Base-by-base conservation (phyloP, 2,113 vertebrate genomes). In the Micromys minutus region DNA sequence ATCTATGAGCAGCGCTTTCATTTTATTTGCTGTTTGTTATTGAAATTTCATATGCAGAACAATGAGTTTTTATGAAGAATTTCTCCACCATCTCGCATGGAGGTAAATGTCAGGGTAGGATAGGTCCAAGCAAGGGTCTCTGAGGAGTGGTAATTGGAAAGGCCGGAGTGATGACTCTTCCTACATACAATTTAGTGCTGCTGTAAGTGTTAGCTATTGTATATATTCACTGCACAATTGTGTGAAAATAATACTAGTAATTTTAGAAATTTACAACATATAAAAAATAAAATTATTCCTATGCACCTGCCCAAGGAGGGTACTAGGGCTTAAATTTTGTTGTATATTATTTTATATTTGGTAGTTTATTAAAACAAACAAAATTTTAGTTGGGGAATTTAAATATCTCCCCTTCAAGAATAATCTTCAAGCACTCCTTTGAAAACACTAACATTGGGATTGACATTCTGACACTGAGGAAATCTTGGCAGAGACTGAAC, bases 401-500 rank as follows among this genome's bases (percentile, higher is more conserved):
- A 47, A 90, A 84, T 96, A 39, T 86, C 81, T 79, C 89, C 69
- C 80, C 90, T 93, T 65, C 11, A 76, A 90, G 95, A 67, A 97
- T 94, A 76, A 91, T 95, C 76, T 80, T 95, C 87, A 89, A 95
- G 89, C 52, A 65, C 39, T 94, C 87, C 72, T 97, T 81, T 92
- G 92, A 90, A 96, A 93, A 95, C 61, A 71, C 29, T 88, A 79
- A 91, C 91, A 94, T 92, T 86, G 59, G 21, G 89, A 85, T 71
- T 92, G 92, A 93, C 87, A 87, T 81, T 74, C 57, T 95, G 95
- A 92, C 94, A 89, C 89, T 65, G 50, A 71, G 80, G 85, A 94
- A 94, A 89, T 96, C 77, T 95, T 97, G 96, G 95, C 92, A 93
- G 42, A 45, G 57, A 69, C 0, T 83, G 76, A 96, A 93, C 39